These are phyloP conservation scores for Trachelus iudaicus DNA, from an alignment of 2,888 invertebrate genomes.

Conservation along the genomic window DNA sequence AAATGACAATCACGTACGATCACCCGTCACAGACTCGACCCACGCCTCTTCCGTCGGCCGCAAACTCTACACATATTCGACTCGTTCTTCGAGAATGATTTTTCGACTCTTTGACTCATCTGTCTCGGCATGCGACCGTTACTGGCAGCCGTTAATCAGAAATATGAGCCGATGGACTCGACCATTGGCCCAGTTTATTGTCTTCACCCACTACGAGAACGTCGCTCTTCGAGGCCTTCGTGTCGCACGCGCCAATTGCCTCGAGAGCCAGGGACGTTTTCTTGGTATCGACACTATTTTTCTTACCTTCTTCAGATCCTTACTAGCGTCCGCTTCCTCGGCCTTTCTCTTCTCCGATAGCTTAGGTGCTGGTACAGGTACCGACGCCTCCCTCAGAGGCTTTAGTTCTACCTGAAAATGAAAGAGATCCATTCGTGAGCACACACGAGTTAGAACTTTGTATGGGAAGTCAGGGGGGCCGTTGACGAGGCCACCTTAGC, in stretches of 20 bases:
- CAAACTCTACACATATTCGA: no score
- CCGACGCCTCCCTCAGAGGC: conserved; percentile 58
- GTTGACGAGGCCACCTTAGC: conserved; percentile 9
- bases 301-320: conserved; percentile 87
- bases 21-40: no score
- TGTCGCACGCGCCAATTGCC: neutral
- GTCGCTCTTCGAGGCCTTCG: neutral
- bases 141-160: conserved; percentile 19
- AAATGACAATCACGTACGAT: no score
- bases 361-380: conserved; percentile 58
- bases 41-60: no score
- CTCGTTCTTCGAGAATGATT: neutral
- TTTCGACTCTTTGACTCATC: neutral
- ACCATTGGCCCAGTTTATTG: neutral
- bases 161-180: conserved; percentile 15
- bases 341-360: conserved; percentile 84
- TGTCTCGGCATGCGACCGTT: conserved; percentile 9
- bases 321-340: conserved; percentile 83
- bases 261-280: neutral
- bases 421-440: neutral
- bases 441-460: neutral
- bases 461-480: neutral
- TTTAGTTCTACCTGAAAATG: conserved; percentile 61
- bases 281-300: neutral
- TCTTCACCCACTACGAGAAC: neutral